phyloP scores from a whole-genome alignment of 2,888 invertebrate species.

The Oxycera nigricornis region DNA sequence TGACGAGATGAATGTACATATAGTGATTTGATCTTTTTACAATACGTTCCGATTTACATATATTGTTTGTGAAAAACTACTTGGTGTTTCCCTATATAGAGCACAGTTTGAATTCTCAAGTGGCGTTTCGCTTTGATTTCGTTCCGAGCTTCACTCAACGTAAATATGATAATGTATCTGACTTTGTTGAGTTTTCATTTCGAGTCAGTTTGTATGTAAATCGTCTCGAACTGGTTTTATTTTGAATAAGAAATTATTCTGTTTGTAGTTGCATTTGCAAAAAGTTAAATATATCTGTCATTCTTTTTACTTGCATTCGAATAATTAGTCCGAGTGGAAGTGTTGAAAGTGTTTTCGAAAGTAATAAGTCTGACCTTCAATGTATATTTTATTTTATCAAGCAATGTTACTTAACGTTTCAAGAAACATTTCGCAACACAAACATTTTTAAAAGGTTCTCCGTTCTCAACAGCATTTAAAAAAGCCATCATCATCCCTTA shows the following conservation, averaged over 20 bases:
- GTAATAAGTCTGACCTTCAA: too few species aligned
- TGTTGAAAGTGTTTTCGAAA: neutral
- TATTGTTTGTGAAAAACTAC: neutral
- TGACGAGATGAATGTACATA: neutral
- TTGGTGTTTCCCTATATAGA: neutral
- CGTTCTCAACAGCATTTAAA: too few species aligned
- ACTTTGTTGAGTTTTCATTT: neutral
- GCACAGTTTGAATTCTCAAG: neutral
- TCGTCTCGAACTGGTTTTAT: neutral
- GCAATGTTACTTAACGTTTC: too few species aligned
- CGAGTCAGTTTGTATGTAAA: neutral
- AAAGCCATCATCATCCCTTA: too few species aligned
- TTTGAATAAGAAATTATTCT: neutral
- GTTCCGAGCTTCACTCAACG: neutral
- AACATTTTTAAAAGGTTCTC: too few species aligned
- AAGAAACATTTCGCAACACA: too few species aligned
- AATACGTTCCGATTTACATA: neutral
- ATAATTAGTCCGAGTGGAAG: neutral
- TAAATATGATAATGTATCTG: slow-evolving; percentile 6
- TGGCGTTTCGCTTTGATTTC: neutral
- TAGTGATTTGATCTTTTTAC: neutral
- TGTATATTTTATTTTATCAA: too few species aligned
- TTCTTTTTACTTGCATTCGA: neutral
- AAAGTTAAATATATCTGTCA: neutral
- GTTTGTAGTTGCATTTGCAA: neutral